Evolutionary conservation across 2,888 invertebrate species (phyloP).

Genomic region (Ctenicera cuprea): DNA sequence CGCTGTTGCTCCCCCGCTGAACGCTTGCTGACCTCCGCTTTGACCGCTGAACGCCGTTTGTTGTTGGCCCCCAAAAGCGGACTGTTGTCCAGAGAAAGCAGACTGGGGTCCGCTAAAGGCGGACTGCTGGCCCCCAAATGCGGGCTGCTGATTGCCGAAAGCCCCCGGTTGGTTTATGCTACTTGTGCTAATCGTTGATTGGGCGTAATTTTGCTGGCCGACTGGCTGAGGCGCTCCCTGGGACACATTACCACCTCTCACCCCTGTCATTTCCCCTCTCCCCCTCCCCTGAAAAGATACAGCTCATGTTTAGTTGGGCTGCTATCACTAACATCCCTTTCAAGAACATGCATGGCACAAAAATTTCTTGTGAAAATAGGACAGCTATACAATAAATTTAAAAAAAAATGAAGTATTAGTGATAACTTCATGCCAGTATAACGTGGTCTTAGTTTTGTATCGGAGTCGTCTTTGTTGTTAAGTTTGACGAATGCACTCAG

Average conservation of each 20-base stretch:
- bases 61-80: slow-evolving; percentile 50
- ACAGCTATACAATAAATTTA: slow-evolving; percentile 7
- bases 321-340: not conserved
- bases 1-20: slow-evolving; percentile 48
- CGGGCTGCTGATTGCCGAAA: slow-evolving; percentile 56
- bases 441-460: slow-evolving; percentile 5
- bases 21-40: slow-evolving; percentile 44
- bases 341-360: slow-evolving; percentile 37
- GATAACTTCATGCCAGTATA: slow-evolving; percentile 39
- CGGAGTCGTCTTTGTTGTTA: not conserved
- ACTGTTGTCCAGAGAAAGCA: slow-evolving; percentile 59
- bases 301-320: slow-evolving; percentile 32
- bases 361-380: slow-evolving; percentile 1
- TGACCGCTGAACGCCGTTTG: slow-evolving; percentile 56
- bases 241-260: slow-evolving; percentile 72
- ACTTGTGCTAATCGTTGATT: slow-evolving; percentile 48
- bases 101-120: slow-evolving; percentile 56
- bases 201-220: slow-evolving; percentile 47
- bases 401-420: slow-evolving; percentile 14
- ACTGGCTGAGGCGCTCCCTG: slow-evolving; percentile 55
- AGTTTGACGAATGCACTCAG: not conserved
- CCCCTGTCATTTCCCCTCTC: slow-evolving; percentile 77
- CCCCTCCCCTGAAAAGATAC: slow-evolving; percentile 75
- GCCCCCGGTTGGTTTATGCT: slow-evolving; percentile 43
- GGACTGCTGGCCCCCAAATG: slow-evolving; percentile 41